Evolutionary conservation across 1,140 invertebrate species (phyloP), one percentile per base, ranked within the genome.

Genomic region (Heliothis virescens): DNA sequence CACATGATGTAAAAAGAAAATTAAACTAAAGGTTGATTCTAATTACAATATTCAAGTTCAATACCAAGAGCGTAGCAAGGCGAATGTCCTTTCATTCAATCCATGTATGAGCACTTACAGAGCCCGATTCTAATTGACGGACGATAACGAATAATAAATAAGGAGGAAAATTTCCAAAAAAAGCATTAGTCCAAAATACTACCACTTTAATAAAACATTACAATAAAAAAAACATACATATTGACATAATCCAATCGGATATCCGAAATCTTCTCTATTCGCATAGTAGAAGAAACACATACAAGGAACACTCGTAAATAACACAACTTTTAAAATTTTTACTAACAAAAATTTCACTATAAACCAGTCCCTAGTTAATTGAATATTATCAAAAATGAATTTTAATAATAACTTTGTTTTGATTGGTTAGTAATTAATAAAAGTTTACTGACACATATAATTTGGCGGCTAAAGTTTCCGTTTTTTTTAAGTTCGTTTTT

Each of bases 161-260:
- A 34, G n/a, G 34, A 34, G 34, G 34, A 34, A 34, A 7, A 34
- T 34, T 34, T 34, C 3, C 34, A 34, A 34, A 34, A 34, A 34
- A 34, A 34, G 7, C 34, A 34, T 34, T n/a, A n/a, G n/a, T n/a
- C n/a, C 1, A 34, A 34, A 34, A 34, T 34, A 7, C 34, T 34
- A n/a, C n/a, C n/a, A n/a, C 3, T 34, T 26, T 0, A 59, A 59
- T 26, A 12, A 59, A 59, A 59, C 21, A 41, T 59, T 59, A 21
- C 4, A 80, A 52, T 71, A 67, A 55, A 81, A 79, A 26, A 26
- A 26, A 26, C 76, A 18, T 91, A 93, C 92, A 93, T 84, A 89
- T 86, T 86, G 92, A 90, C 87, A 92, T 87, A 91, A 84, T 85
- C 92, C 92, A 59, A 82, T 85, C 3, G 92, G 91, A 81, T 91